phyloP scores from a whole-genome alignment of 2,888 invertebrate genomes.

The Tetragonula carbonaria region DNA sequence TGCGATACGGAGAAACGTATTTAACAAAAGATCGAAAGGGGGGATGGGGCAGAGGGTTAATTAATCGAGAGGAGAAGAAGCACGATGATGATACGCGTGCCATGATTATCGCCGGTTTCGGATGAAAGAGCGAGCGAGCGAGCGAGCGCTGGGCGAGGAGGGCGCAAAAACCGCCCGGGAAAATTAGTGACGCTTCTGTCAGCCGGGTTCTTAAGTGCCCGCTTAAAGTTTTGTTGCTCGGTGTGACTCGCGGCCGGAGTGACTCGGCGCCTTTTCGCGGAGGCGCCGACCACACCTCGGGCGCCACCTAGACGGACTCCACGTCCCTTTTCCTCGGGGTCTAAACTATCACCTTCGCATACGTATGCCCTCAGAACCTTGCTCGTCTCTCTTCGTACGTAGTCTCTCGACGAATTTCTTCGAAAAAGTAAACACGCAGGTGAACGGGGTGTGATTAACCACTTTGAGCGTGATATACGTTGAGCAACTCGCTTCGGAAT shows the following conservation, averaged over 20 bases:
- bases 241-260: constrained; percentile 48
- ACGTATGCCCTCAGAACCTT: no score
- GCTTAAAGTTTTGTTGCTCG: constrained; percentile 75
- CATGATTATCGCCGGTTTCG: constrained; percentile 47
- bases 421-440: no score
- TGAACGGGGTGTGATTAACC: not conserved
- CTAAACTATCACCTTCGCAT: constrained; percentile 12
- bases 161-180: constrained; percentile 65
- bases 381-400: not conserved
- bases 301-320: constrained; percentile 75
- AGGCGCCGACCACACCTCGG: constrained; percentile 79
- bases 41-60: constrained; percentile 34
- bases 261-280: constrained; percentile 73
- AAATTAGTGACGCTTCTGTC: constrained; percentile 77
- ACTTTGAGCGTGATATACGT: no score
- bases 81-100: constrained; percentile 66
- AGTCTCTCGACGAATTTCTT: not conserved
- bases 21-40: not conserved
- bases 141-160: constrained; percentile 12
- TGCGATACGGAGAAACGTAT: not conserved
- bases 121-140: constrained; percentile 35
- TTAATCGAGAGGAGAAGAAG: constrained; percentile 36
- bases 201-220: constrained; percentile 73
- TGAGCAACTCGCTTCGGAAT: no score
- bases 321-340: constrained; percentile 44